Base-by-base conservation (phyloP, 37 sponge, comb jelly and placozoan species). In the Petrosia ficiformis region DNA sequence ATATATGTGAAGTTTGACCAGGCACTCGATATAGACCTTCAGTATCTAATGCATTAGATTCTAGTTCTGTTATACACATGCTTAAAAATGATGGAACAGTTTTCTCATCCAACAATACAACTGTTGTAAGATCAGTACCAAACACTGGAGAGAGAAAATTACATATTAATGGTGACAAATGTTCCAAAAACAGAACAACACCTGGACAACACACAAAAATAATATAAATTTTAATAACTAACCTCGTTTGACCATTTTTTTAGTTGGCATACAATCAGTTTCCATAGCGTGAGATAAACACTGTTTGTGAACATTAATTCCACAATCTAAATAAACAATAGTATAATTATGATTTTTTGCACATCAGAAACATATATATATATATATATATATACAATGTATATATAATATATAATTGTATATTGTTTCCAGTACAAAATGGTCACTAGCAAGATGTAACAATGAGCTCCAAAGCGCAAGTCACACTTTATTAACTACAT, bases 21-120 rank as follows among this genome's bases (percentile, higher is more conserved):
- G 91, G 85, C 5, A 90, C 66, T 61, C 91, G 25, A 75, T 90
- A 90, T 25, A 90, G 60, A 29, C 91, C 91, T 31, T 78, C 66
- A 0, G 19, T 34, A 0, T 71, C 33, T 56, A 90, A 32, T 1
- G 74, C 86, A 74, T 73, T 57, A 21, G 59, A 40, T 39, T 91
- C 82, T 11, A 91, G 52, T 30, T 78, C 78, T 29, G 59, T 58
- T 0, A 91, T 63, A 71, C 83, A 74, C 34, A 79, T 58, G 29
- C 30, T 43, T 28, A 91, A 44, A 35, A 86, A 40, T 3, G 65
- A 74, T 41, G 92, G 92, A 19, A 91, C 65, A 29, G 65, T 58
- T 1, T 44, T 57, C 0, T 75, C 87, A 34, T 86, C 87, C 43
- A 85, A 35, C 57, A 73, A 79, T 26, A 82, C 52, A 0, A 74